Percentiles rank a stretch among this genome's conserved stretches.
Evolutionary conservation across 2,113 vertebrate species (phyloP).

Genomic region (Myotis brandtii): DNA sequence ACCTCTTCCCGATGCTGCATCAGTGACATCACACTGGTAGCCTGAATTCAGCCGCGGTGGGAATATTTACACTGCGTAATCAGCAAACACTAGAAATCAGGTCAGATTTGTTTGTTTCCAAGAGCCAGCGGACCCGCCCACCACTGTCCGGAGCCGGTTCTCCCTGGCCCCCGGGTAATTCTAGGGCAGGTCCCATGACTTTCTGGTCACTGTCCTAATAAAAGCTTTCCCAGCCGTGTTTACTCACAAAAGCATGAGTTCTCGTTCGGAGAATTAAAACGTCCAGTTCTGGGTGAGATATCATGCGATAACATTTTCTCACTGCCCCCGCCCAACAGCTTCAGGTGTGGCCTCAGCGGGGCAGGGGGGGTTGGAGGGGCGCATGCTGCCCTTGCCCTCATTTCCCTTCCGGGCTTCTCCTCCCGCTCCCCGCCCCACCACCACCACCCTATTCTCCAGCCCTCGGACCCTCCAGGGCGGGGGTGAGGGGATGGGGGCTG

Average conservation of each 20-base stretch:
- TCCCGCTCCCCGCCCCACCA: no score
- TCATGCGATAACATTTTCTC: rapidly evolving
- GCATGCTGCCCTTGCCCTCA: rapidly evolving
- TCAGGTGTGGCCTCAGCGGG: rapidly evolving
- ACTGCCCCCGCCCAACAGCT: no score
- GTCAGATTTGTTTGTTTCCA: neutral
- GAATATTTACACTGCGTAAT: rapidly evolving
- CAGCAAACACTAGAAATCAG: rapidly evolving
- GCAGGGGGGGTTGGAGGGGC: rapidly evolving
- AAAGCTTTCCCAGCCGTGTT: slow-evolving; percentile 32
- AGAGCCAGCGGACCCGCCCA: neutral
- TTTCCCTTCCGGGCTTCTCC: neutral
- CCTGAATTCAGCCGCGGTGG: rapidly evolving
- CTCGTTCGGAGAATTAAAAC: neutral
- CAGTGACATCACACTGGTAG: rapidly evolving
- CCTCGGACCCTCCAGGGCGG: rapidly evolving
- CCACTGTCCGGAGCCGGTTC: neutral
- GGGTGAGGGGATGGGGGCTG: neutral
- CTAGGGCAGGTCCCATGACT: neutral
- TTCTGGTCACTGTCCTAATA: neutral
- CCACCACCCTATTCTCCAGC: neutral
- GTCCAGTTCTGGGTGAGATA: neutral
- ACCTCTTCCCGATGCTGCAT: neutral
- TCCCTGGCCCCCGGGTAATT: neutral
- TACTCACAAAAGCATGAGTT: neutral